Base-by-base conservation (phyloP, 2,888 invertebrate species). In the Terebella lapidaria region DNA sequence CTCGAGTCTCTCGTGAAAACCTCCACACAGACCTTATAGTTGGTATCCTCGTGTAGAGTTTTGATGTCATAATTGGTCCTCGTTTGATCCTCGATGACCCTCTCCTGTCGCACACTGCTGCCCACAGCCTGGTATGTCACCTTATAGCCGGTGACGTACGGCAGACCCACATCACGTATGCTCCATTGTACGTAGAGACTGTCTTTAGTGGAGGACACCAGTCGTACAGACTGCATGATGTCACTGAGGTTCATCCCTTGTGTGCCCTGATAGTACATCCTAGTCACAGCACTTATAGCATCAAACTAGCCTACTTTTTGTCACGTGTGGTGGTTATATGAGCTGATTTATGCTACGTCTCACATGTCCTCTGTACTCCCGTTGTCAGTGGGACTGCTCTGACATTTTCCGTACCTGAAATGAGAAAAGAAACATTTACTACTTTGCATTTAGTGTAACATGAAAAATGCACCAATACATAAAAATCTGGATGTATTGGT, bases 11-110 rank as follows among this genome's bases (percentile, higher is more conserved):
- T 63, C 18, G 56, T 49, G 42, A 56, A 53, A 15, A 62, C 61
- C 25, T 60, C 24, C 10, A 68, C 56, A 61, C 68, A 68, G 49
- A 68, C 60, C 25, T 61, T 58, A 59, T 68, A 68, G 56, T 62
- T 47, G 0, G 68, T 68, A 47, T 67, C 62, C 58, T 68, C 68
- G 55, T 68, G 68, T 15, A 68, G 62, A 24, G 61, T 56, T 28
- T 30, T 57, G 55, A 68, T 68, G 59, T 64, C 67, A 30, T 64
- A 68, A 20, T 56, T 52, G 30, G 29, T 47, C 45, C 29, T 25
- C 18, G 28, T 24, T 10, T 58, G 29, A 4, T 46, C 54, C 51
- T 68, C 54, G 1, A 18, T 45, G 22, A 52, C 52, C 24, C 53
- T 56, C 46, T 59, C 20, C 56, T 66, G 68, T 5, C 59, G 29